Evolutionary conservation across 2,888 invertebrate species (phyloP).

Genomic region (Phlogophora meticulosa): DNA sequence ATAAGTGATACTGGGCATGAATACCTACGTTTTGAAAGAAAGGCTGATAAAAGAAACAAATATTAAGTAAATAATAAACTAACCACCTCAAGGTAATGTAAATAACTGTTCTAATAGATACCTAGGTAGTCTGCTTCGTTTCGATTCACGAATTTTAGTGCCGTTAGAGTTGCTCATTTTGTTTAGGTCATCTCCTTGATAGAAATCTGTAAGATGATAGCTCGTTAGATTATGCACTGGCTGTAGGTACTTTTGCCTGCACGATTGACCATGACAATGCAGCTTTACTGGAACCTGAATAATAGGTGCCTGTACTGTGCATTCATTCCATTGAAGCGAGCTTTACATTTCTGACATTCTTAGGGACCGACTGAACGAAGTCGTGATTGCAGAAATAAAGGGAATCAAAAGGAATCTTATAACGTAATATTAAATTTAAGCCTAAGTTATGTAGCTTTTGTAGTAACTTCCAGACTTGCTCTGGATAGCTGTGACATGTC

Average conservation of each 20-base stretch:
- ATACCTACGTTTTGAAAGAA: constrained; percentile 69
- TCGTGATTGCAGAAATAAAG: constrained; percentile 22
- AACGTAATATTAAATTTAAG: constrained; percentile 26
- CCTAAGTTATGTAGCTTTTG: constrained; percentile 46
- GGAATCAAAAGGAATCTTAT: constrained; percentile 24
- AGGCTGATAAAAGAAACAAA: constrained; percentile 77
- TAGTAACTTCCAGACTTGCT: constrained; percentile 15
- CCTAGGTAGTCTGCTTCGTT: constrained; percentile 74
- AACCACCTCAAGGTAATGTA: constrained; percentile 75
- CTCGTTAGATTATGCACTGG: constrained; percentile 59
- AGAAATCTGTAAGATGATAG: constrained; percentile 60
- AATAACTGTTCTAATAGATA: constrained; percentile 76
- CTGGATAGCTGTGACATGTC: constrained; percentile 13
- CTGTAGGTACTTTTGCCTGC: constrained; percentile 57
- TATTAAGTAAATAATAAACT: constrained; percentile 67
- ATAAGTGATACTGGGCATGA: constrained; percentile 29
- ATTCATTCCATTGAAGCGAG: constrained; percentile 35
- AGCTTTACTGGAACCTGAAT: constrained; percentile 42
- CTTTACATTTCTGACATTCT: constrained; percentile 26
- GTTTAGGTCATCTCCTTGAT: constrained; percentile 67
- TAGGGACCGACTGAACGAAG: constrained; percentile 13
- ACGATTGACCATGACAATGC: constrained; percentile 61
- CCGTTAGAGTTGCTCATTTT: constrained; percentile 68
- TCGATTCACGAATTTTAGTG: constrained; percentile 72
- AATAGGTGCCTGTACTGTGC: constrained; percentile 35